Conservation (phyloP, 2,888 invertebrate genomes). For the Thysanoteuthis rhombus region DNA sequence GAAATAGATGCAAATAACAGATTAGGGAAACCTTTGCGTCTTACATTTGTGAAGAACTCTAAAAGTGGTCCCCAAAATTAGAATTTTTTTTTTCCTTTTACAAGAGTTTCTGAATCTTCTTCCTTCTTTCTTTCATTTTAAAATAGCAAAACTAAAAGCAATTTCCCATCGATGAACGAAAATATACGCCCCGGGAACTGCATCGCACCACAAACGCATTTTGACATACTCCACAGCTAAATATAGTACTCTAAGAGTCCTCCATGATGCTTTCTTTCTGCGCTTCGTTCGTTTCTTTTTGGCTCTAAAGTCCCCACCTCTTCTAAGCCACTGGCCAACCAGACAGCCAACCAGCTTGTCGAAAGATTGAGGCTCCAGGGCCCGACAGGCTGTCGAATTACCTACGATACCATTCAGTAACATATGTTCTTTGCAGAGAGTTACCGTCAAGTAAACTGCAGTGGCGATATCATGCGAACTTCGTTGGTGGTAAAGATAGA, state of each 20-base stretch:
- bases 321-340: background rate
- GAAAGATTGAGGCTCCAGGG: background rate
- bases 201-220: background rate
- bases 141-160: conserved; percentile 12
- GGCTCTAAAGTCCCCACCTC: background rate
- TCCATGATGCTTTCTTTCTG: background rate
- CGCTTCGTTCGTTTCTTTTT: background rate
- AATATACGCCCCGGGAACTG: background rate
- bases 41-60: too few species aligned
- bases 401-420: background rate
- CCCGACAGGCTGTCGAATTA: background rate
- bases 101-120: too few species aligned
- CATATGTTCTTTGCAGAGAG: background rate
- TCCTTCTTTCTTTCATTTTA: background rate
- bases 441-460: too few species aligned
- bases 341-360: background rate
- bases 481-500: too few species aligned
- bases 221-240: background rate
- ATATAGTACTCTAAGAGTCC: background rate
- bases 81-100: too few species aligned
- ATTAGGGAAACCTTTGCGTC: too few species aligned
- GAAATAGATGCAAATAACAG: too few species aligned
- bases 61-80: too few species aligned
- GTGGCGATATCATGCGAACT: too few species aligned
- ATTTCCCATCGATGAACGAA: background rate